These are phyloP conservation scores for Eupithecia dodoneata DNA, from an alignment of 2,888 invertebrate species.

Conservation along the genomic window DNA sequence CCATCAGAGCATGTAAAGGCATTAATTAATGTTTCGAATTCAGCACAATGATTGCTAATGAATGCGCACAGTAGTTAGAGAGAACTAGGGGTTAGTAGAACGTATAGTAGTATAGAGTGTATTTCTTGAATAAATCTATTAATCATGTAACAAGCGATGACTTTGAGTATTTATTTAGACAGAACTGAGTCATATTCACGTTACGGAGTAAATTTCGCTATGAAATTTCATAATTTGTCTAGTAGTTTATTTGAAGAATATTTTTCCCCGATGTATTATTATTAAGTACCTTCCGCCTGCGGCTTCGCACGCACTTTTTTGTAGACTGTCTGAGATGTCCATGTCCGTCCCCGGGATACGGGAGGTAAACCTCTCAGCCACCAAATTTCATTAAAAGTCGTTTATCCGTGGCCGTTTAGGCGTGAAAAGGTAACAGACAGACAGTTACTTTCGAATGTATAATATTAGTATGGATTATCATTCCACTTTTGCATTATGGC, in stretches of 20 bases:
- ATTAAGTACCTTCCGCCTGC: too few species aligned
- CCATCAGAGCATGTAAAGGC: neutral
- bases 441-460: too few species aligned
- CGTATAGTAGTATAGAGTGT: neutral
- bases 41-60: conserved; percentile 9
- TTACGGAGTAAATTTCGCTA: neutral
- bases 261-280: too few species aligned
- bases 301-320: too few species aligned
- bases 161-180: neutral
- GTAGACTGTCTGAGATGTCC: too few species aligned
- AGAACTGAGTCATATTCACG: neutral
- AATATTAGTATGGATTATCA: neutral
- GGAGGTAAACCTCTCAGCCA: too few species aligned
- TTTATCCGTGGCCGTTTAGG: too few species aligned
- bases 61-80: conserved; percentile 3
- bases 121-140: neutral
- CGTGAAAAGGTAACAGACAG: too few species aligned
- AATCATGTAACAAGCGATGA: neutral
- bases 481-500: neutral
- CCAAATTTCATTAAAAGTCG: too few species aligned
- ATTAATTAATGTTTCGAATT: conserved; percentile 3
- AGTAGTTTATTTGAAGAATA: neutral
- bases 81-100: neutral
- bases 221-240: neutral
- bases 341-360: too few species aligned